These are phyloP conservation scores for Frieseomelitta varia DNA, from an alignment of 1,140 invertebrate species.

Conservation along the genomic window DNA sequence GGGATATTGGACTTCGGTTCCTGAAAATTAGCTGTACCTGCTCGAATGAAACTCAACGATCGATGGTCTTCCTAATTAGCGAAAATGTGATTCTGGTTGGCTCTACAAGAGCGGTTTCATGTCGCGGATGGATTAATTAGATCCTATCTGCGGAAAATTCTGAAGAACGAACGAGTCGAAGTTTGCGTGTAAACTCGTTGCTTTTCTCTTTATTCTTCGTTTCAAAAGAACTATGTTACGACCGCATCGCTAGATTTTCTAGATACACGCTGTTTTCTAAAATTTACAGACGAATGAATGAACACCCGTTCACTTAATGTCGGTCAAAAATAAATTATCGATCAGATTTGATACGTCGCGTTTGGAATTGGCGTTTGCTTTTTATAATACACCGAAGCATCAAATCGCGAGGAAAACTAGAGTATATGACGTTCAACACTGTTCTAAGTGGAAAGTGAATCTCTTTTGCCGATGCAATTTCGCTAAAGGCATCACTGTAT, in stretches of 20 bases:
- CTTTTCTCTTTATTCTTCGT: background rate
- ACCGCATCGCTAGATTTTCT: background rate
- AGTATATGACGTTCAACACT: background rate
- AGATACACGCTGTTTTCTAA: too few species aligned
- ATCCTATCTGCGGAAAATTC: background rate
- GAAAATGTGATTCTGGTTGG: background rate
- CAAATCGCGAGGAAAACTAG: background rate
- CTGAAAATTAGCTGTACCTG: background rate
- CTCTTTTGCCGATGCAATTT: slow-evolving; percentile 16
- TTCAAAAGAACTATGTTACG: background rate
- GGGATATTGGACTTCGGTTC: background rate
- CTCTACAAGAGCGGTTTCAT: background rate
- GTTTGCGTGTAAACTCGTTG: background rate
- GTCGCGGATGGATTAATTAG: background rate
- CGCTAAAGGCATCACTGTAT: background rate
- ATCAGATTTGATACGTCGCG: background rate
- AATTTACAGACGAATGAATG: background rate
- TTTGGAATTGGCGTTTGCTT: background rate
- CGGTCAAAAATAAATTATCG: background rate
- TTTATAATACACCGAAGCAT: too few species aligned
- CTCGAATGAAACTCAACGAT: background rate
- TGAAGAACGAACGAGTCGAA: background rate
- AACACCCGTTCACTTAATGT: background rate
- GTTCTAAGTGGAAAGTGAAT: background rate
- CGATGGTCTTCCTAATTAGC: background rate